A percentile compares a stretch with the other conserved stretches of the same genome.
Conservation (phyloP, 2,113 vertebrate species). For the Vicugna pacos region DNA sequence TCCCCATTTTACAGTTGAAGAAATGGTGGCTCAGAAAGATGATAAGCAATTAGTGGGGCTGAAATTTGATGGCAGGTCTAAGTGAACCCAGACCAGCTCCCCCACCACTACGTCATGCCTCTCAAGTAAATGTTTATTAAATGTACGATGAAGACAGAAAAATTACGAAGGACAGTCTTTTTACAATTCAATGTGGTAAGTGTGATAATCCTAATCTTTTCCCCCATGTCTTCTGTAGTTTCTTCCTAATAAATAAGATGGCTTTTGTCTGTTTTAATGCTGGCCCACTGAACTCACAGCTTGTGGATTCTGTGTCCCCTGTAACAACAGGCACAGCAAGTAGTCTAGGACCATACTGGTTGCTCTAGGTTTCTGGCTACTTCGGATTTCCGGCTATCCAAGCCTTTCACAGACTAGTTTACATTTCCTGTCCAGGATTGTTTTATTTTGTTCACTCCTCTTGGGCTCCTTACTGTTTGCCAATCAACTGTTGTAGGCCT, state of each 20-base stretch:
- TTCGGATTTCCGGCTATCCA: not conserved
- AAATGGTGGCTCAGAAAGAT: not conserved
- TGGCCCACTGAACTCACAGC: not conserved
- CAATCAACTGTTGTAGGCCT: not conserved
- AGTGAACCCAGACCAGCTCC: not conserved
- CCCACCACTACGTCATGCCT: not conserved
- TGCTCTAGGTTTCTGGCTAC: not conserved
- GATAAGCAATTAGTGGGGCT: not conserved
- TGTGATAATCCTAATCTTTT: not conserved
- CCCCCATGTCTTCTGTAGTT: not conserved
- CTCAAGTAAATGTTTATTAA: not conserved
- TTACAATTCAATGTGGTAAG: not conserved
- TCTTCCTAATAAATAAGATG: not conserved
- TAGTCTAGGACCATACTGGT: not conserved
- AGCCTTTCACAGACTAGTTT: not conserved
- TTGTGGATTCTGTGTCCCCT: not conserved
- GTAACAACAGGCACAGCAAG: not conserved
- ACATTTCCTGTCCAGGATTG: not conserved
- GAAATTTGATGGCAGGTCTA: conserved; percentile 7
- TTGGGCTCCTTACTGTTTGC: not conserved
- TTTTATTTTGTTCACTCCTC: not conserved
- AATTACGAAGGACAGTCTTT: not conserved
- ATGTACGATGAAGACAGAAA: not conserved
- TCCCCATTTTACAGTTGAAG: not conserved
- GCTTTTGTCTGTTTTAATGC: not conserved